Evolutionary conservation across 2,113 vertebrate genomes (phyloP).

Genomic region (Coptodon bakossiorum): DNA sequence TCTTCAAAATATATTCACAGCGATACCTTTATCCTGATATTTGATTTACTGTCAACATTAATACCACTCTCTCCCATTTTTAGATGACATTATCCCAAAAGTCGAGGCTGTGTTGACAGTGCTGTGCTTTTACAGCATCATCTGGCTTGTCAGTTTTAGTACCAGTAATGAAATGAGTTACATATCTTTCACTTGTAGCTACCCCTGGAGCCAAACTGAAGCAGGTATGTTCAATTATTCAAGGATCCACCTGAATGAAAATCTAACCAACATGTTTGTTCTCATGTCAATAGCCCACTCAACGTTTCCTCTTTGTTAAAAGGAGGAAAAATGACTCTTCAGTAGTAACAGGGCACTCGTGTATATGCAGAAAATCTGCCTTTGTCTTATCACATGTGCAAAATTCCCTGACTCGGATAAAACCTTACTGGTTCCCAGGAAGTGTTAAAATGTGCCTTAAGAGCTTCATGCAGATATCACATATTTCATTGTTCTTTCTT

Average conservation of each 20-base stretch:
- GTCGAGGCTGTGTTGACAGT: not conserved
- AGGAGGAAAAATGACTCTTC: fast-evolving
- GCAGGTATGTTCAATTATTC: not conserved
- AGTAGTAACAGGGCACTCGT: not conserved
- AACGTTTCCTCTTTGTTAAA: not conserved
- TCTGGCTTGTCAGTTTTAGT: not conserved
- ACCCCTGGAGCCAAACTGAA: not conserved
- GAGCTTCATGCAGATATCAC: fast-evolving
- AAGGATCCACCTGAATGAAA: not conserved
- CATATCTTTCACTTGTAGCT: not conserved
- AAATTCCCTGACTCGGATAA: not conserved
- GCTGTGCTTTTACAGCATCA: not conserved
- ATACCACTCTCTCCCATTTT: not conserved
- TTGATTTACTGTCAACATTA: not conserved
- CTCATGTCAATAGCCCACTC: fast-evolving
- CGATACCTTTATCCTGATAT: not conserved
- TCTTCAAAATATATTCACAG: not conserved
- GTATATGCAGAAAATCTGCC: not conserved
- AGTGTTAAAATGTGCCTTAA: not conserved
- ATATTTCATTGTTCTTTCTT: not conserved
- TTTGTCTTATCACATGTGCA: not conserved
- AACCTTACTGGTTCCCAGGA: fast-evolving
- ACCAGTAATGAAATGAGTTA: not conserved
- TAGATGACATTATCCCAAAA: not conserved
- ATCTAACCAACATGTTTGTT: not conserved